A percentile compares a stretch with the other conserved stretches of the same genome.
phyloP scores from a whole-genome alignment of 1,140 invertebrate genomes.

The Tyrophagus putrescentiae region DNA sequence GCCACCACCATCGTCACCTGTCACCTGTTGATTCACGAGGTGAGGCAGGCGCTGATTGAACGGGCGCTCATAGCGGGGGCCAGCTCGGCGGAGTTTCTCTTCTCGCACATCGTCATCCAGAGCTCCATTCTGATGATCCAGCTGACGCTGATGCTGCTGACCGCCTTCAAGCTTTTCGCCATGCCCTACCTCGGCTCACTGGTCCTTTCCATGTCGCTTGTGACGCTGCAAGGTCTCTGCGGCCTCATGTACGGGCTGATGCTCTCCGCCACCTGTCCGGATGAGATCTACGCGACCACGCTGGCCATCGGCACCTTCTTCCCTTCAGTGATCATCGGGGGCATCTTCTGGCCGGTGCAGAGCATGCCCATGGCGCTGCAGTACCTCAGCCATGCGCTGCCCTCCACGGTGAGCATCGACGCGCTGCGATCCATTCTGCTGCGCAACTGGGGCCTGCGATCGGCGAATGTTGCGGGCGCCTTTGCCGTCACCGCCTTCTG shows the following conservation, averaged over 20 bases:
- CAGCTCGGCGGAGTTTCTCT: constrained; percentile 6
- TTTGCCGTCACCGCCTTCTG: constrained; percentile 16
- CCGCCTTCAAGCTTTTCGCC: constrained; percentile 15
- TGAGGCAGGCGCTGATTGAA: constrained; percentile 72
- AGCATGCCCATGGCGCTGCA: constrained; percentile 69
- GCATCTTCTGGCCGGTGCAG: constrained; percentile 80
- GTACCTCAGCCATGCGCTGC: constrained; percentile 65
- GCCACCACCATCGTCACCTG: constrained; percentile 82
- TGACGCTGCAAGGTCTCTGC: constrained; percentile 5
- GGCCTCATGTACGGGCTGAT: constrained; percentile 42
- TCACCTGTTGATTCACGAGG: constrained; percentile 74
- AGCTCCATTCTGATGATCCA: constrained; percentile 3
- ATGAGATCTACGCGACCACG: constrained; percentile 40
- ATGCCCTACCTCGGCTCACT: constrained; percentile 16
- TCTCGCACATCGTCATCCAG: constrained; percentile 19
- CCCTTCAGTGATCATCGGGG: constrained; percentile 67
- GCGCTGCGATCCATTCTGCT: constrained; percentile 72
- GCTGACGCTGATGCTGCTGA: not conserved
- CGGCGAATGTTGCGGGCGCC: constrained; percentile 37
- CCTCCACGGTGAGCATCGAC: constrained; percentile 75
- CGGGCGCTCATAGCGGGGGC: constrained; percentile 59
- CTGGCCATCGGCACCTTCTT: constrained; percentile 63
- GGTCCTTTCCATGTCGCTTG: constrained; percentile 1
- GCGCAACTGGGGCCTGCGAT: constrained; percentile 64
- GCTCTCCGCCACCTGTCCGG: constrained; percentile 66